phyloP scores from a whole-genome alignment of 2,113 vertebrate genomes.

The Tangachromis dhanisi region DNA sequence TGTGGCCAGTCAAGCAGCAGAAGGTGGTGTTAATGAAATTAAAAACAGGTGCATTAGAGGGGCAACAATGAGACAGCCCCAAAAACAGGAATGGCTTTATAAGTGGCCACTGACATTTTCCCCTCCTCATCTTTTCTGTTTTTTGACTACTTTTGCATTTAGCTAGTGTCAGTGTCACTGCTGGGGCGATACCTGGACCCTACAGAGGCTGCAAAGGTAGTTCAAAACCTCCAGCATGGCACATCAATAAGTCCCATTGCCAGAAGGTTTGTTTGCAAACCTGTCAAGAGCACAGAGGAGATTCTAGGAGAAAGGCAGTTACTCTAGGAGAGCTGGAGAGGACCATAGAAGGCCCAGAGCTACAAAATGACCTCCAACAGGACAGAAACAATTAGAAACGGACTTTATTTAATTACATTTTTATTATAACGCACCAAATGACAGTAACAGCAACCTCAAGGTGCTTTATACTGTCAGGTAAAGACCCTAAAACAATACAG shows the following conservation, averaged over 20 bases:
- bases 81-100: neutral
- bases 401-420: neutral
- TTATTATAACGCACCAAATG: neutral
- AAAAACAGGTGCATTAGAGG: neutral
- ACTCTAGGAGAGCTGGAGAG: neutral
- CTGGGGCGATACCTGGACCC: neutral
- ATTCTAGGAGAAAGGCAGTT: neutral
- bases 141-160: neutral
- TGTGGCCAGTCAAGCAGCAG: neutral
- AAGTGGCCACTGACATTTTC: neutral
- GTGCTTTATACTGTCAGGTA: neutral
- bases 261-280: neutral
- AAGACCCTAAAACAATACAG: neutral
- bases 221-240: neutral
- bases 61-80: neutral
- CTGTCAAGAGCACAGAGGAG: neutral
- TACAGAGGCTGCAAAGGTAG: neutral
- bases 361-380: neutral
- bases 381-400: neutral
- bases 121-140: neutral
- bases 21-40: neutral
- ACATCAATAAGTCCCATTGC: neutral
- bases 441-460: neutral
- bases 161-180: neutral
- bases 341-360: neutral